Evolutionary conservation across 2,888 invertebrate genomes (phyloP).

Genomic region (Meandrusa payeni): DNA sequence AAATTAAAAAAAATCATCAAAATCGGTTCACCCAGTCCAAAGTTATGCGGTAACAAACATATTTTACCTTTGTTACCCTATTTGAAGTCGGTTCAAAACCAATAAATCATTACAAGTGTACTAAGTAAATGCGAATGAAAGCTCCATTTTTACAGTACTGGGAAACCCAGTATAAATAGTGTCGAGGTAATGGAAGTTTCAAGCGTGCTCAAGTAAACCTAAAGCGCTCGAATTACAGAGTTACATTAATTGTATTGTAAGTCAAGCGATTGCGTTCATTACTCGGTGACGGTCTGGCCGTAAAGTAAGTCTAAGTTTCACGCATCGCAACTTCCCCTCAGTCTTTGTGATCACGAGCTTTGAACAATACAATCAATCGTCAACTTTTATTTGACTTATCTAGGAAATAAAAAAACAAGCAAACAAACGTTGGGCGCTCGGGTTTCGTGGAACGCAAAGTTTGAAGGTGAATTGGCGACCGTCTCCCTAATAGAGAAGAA

Average conservation of each 20-base stretch:
- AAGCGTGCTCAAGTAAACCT: no score
- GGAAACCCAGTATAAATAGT: slow-evolving; percentile 30
- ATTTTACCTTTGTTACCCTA: no score
- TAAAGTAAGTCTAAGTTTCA: slow-evolving; percentile 52
- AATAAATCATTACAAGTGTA: no score
- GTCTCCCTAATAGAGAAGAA: slow-evolving; percentile 78
- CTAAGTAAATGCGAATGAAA: no score
- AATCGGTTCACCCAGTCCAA: no score
- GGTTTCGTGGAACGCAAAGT: slow-evolving; percentile 66
- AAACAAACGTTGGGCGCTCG: slow-evolving; percentile 57
- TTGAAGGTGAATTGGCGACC: slow-evolving; percentile 73
- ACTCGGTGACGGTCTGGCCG: slow-evolving; percentile 42
- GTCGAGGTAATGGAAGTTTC: slow-evolving; percentile 37
- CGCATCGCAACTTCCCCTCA: slow-evolving; percentile 42
- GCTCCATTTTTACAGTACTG: no score
- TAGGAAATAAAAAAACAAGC: slow-evolving; percentile 70
- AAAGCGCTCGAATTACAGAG: no score
- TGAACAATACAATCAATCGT: slow-evolving; percentile 74
- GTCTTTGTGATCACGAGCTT: slow-evolving; percentile 57
- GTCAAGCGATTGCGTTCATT: slow-evolving; percentile 42
- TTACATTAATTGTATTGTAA: slow-evolving; percentile 45
- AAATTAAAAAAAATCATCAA: no score
- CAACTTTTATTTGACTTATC: slow-evolving; percentile 77
- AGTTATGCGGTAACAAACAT: no score
- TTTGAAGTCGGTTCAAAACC: no score